Conservation (phyloP, 2,113 vertebrate species). For the Aleadryas rufinucha region DNA sequence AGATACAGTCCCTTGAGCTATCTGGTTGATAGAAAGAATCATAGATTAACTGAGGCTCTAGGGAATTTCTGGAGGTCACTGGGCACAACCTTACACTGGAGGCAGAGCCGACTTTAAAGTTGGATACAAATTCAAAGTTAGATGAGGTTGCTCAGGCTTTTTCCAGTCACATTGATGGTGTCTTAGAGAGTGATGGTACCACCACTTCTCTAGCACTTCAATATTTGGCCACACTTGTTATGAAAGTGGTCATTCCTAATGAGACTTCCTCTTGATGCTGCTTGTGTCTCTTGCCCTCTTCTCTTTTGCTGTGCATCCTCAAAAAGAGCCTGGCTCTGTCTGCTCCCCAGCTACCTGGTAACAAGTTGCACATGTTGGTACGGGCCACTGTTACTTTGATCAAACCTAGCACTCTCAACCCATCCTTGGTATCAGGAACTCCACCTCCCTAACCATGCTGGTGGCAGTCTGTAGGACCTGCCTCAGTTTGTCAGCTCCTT, state of each 20-base stretch:
- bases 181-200: background rate
- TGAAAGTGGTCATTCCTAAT: background rate
- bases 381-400: background rate
- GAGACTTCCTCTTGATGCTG: background rate
- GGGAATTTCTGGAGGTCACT: background rate
- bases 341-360: background rate
- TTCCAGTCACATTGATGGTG: background rate
- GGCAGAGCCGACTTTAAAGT: background rate
- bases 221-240: background rate
- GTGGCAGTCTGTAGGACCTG: background rate
- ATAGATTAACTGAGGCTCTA: background rate
- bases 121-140: background rate
- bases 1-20: background rate
- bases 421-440: accelerated
- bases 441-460: background rate
- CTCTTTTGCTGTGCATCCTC: background rate
- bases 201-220: background rate
- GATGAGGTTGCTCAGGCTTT: background rate
- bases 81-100: background rate
- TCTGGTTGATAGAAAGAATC: background rate
- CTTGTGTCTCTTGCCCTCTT: background rate
- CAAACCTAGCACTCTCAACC: background rate
- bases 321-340: background rate
- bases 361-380: background rate
- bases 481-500: background rate